Conservation (phyloP, 2,113 vertebrate species). For the Morphnarchus princeps region DNA sequence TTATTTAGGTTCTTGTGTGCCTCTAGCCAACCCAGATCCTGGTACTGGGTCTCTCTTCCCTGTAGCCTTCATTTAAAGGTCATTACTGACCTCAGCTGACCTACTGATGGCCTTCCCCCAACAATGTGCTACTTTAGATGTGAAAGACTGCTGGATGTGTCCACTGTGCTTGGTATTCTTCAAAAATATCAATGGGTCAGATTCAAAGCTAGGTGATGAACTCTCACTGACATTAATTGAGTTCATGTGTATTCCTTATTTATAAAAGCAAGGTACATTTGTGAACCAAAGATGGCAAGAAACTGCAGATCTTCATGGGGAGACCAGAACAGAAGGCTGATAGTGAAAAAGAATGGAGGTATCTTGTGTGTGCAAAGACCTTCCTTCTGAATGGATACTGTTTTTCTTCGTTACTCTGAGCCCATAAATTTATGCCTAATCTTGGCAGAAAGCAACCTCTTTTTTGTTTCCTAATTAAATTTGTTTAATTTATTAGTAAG, state of each 20-base stretch:
- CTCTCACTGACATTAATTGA: rapidly evolving
- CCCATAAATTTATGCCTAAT: neutral
- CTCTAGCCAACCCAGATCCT: neutral
- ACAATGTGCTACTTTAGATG: neutral
- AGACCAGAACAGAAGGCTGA: neutral
- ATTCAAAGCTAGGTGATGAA: neutral
- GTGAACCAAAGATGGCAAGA: neutral
- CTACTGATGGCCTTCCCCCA: neutral
- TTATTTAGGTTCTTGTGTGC: neutral
- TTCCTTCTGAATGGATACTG: neutral
- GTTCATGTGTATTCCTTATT: neutral
- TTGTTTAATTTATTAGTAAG: neutral
- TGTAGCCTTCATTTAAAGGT: neutral
- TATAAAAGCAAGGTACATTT: neutral
- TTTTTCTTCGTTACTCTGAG: neutral
- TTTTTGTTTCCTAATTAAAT: neutral
- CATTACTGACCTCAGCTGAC: neutral
- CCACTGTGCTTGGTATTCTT: neutral
- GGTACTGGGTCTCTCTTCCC: neutral
- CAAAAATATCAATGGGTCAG: neutral
- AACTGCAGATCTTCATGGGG: neutral
- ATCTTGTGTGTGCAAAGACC: neutral
- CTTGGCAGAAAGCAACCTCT: neutral
- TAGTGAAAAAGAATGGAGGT: neutral
- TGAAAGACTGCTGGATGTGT: neutral